phyloP scores from a whole-genome alignment of 2,888 invertebrate genomes.

The Eulithis testata region DNA sequence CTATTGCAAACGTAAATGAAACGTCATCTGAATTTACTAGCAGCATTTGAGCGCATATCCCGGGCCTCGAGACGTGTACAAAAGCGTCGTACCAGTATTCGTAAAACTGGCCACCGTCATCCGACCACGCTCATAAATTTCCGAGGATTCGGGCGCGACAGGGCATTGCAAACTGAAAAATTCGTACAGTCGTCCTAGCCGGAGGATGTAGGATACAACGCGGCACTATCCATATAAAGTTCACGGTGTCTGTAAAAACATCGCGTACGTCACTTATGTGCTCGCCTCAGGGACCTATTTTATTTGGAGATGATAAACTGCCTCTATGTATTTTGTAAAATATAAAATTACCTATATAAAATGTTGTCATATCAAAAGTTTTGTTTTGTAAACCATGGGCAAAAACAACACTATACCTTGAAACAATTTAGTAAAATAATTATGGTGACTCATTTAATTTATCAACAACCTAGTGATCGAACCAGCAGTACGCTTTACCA shows the following conservation, averaged over 20 bases:
- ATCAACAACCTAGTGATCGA: not conserved
- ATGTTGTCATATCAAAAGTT: too few relatives aligned
- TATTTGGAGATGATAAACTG: constrained; percentile 16
- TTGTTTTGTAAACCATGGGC: too few relatives aligned
- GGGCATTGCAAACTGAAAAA: constrained; percentile 76
- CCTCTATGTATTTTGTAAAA: constrained; percentile 4
- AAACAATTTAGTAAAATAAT: not conserved
- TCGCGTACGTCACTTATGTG: constrained; percentile 21
- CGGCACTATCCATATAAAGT: constrained; percentile 34
- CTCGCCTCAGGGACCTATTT: constrained; percentile 15
- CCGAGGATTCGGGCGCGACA: constrained; percentile 75
- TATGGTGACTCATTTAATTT: not conserved
- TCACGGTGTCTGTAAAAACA: constrained; percentile 25
- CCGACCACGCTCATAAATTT: constrained; percentile 75
- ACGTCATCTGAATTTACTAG: constrained; percentile 25
- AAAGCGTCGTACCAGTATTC: constrained; percentile 64
- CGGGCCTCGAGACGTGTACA: constrained; percentile 56
- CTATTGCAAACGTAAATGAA: constrained; percentile 14
- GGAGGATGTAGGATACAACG: constrained; percentile 43
- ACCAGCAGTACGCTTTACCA: not conserved
- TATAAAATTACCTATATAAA: too few relatives aligned
- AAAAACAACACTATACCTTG: too few relatives aligned
- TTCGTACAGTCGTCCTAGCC: constrained; percentile 64
- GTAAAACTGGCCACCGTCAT: constrained; percentile 69
- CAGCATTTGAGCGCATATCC: constrained; percentile 49